Evolutionary conservation across 2,888 invertebrate species (phyloP).

Genomic region (Chymomyza procnemis): DNA sequence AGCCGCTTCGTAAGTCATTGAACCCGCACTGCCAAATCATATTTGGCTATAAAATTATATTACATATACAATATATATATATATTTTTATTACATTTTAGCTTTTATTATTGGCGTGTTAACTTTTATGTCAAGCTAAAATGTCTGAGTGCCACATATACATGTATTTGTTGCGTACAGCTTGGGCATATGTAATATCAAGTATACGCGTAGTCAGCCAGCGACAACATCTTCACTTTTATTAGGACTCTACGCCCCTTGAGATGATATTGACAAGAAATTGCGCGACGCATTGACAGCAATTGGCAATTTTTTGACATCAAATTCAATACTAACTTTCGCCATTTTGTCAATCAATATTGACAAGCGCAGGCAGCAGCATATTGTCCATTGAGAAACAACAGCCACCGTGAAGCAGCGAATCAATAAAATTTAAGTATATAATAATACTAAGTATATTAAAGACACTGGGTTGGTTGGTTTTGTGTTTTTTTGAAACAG

Average conservation of each 20-base stretch:
- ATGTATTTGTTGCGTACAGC: conserved; percentile 29
- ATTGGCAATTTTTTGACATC: conserved; percentile 35
- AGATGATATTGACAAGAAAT: conserved; percentile 56
- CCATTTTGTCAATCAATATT: not conserved
- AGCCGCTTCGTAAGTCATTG: not conserved
- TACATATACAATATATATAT: not conserved
- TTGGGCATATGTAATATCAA: conserved; percentile 47
- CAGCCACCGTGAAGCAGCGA: too few relatives aligned
- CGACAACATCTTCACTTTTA: conserved; percentile 51
- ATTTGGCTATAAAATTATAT: conserved; percentile 24
- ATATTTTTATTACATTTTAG: not conserved
- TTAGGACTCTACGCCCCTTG: conserved; percentile 42
- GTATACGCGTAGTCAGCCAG: conserved; percentile 62
- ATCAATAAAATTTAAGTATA: not conserved
- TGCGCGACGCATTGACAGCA: conserved; percentile 48
- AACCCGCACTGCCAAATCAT: not conserved
- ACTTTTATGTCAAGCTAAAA: conserved; percentile 42
- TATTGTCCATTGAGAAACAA: not conserved
- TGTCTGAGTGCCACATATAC: conserved; percentile 48
- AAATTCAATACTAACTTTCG: not conserved
- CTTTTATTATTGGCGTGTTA: conserved; percentile 55
- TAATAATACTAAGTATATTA: not conserved
- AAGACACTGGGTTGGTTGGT: not conserved
- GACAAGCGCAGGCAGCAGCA: not conserved
- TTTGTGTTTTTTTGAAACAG: not conserved